phyloP scores from a whole-genome alignment of 2,797 vertebrate species.

The Okamejei kenojei region DNA sequence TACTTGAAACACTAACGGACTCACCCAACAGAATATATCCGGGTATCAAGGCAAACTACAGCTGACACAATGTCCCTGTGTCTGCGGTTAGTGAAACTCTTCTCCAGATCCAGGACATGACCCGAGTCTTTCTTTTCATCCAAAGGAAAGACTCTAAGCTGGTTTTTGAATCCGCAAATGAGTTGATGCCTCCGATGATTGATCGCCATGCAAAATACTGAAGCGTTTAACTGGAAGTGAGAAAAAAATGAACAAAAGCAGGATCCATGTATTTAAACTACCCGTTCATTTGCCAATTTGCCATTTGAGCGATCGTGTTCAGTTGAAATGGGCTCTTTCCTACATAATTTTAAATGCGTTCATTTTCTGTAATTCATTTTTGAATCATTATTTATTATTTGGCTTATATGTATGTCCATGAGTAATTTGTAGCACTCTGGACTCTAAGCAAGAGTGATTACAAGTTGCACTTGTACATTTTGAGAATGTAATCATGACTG shows the following conservation, averaged over 20 bases:
- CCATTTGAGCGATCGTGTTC: not conserved
- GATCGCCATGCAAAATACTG: slow-evolving; percentile 47
- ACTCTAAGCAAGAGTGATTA: not conserved
- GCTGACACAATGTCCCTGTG: slow-evolving; percentile 48
- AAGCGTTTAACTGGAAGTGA: slow-evolving; percentile 40
- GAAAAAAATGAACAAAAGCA: not conserved
- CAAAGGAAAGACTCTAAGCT: slow-evolving; percentile 44
- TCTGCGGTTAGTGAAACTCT: slow-evolving; percentile 41
- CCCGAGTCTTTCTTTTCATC: slow-evolving; percentile 46
- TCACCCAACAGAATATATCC: slow-evolving; percentile 47
- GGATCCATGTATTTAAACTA: not conserved
- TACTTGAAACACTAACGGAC: too few species aligned
- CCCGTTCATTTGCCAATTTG: not conserved
- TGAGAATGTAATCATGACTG: not conserved
- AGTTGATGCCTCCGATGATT: slow-evolving; percentile 45
- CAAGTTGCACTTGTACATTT: too few species aligned
- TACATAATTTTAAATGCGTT: not conserved
- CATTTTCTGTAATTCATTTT: not conserved
- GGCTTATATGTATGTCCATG: not conserved
- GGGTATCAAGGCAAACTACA: slow-evolving; percentile 45
- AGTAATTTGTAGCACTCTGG: not conserved
- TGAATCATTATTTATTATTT: not conserved
- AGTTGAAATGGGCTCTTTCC: not conserved
- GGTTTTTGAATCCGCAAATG: slow-evolving; percentile 46
- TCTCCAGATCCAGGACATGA: slow-evolving; percentile 41